These are phyloP conservation scores for Mungos mungo DNA, from an alignment of 2,113 vertebrate species.

Conservation along the genomic window DNA sequence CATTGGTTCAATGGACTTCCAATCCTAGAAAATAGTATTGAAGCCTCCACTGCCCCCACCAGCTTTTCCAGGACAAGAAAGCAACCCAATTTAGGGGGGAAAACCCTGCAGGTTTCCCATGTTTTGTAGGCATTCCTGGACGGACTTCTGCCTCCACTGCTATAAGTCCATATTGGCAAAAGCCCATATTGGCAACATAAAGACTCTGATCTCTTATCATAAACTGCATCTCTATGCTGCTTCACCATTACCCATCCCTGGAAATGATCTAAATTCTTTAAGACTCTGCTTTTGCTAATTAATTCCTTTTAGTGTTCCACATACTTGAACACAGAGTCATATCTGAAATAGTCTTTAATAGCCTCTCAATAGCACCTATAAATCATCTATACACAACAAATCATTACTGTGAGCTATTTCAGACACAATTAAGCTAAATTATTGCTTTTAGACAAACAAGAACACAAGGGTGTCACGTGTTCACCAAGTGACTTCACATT, in stretches of 20 bases:
- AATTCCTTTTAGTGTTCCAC: background rate
- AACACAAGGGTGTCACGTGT: background rate
- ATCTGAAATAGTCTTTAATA: background rate
- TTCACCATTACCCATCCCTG: background rate
- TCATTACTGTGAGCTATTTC: background rate
- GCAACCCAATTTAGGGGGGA: background rate
- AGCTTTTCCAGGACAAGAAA: background rate
- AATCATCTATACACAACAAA: background rate
- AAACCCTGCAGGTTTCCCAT: background rate
- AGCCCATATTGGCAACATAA: background rate
- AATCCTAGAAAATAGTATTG: background rate
- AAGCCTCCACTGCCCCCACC: background rate
- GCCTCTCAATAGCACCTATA: background rate
- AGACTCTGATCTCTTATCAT: background rate
- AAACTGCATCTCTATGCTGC: background rate
- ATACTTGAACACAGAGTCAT: background rate
- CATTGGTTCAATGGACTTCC: background rate
- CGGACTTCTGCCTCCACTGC: background rate
- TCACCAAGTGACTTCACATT: background rate
- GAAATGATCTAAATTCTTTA: background rate
- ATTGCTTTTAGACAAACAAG: background rate
- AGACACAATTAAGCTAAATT: background rate
- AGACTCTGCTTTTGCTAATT: background rate
- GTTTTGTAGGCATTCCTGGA: background rate
- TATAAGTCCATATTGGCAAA: background rate